Percentiles rank a stretch among this genome's conserved stretches.
phyloP scores from a whole-genome alignment of 2,888 invertebrate species.

The Anthophora plumipes region DNA sequence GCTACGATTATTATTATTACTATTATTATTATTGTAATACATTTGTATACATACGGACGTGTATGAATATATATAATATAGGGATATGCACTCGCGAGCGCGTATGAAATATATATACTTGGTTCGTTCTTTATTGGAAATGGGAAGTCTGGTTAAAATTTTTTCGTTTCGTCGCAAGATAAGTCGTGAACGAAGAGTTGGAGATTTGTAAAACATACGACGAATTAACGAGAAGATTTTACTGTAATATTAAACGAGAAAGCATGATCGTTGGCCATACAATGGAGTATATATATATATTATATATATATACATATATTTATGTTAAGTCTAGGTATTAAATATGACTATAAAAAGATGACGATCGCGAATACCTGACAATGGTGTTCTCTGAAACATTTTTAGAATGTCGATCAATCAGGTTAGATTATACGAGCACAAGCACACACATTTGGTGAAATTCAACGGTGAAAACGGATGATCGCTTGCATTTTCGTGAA shows the following conservation, averaged over 20 bases:
- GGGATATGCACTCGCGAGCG: not conserved
- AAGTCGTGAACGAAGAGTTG: slow-evolving; percentile 23
- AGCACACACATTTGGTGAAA: slow-evolving; percentile 10
- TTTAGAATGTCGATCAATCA: slow-evolving; percentile 60
- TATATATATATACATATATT: slow-evolving; percentile 78
- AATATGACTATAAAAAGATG: slow-evolving; percentile 58
- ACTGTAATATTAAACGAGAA: slow-evolving; percentile 78
- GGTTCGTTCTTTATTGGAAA: no score
- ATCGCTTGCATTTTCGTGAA: not conserved
- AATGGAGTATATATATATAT: slow-evolving; percentile 80
- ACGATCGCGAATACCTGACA: slow-evolving; percentile 69
- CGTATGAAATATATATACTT: no score
- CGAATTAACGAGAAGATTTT: slow-evolving; percentile 67
- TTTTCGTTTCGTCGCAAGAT: slow-evolving; percentile 12
- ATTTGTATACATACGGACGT: slow-evolving; percentile 27
- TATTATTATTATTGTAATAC: no score
- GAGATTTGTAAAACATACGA: slow-evolving; percentile 71
- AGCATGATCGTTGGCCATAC: slow-evolving; percentile 84
- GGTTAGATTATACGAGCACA: slow-evolving; percentile 23
- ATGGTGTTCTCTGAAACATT: slow-evolving; percentile 79
- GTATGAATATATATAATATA: slow-evolving; percentile 9
- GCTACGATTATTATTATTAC: slow-evolving; percentile 59
- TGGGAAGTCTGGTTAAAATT: no score
- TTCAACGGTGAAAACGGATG: not conserved
- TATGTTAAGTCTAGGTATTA: slow-evolving; percentile 80